Conservation (phyloP, 2,797 vertebrate species). For the Paguma larvata region DNA sequence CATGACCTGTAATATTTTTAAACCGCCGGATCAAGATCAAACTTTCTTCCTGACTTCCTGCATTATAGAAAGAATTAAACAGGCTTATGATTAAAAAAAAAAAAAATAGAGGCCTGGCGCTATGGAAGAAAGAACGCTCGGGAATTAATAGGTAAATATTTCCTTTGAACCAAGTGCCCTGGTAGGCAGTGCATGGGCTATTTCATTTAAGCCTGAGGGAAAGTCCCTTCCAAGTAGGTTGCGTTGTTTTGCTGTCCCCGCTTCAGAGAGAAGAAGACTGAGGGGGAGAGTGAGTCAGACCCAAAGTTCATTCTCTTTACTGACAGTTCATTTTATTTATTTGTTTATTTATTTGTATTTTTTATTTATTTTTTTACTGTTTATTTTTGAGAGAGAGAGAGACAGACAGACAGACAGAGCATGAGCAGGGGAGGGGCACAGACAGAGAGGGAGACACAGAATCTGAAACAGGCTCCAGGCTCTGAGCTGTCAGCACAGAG, state of each 20-base stretch:
- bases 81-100: background rate
- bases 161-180: background rate
- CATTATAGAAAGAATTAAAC: background rate
- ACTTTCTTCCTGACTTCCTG: conserved; percentile 1
- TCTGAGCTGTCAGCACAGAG: no score
- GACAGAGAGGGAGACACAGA: no score
- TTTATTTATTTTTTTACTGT: no score
- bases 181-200: background rate
- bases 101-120: background rate
- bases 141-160: background rate
- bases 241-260: background rate
- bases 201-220: background rate
- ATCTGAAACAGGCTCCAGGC: no score
- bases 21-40: background rate
- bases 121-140: background rate
- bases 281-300: background rate
- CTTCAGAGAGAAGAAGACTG: background rate
- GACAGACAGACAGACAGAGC: no score
- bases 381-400: no score
- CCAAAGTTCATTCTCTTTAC: background rate
- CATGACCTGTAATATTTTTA: background rate
- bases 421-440: no score
- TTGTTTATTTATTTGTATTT: no score
- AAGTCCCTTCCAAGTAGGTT: background rate
- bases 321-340: no score